A percentile compares a stretch with the other conserved stretches of the same genome.
Evolutionary conservation across 2,113 vertebrate genomes (phyloP).

Genomic region (Diphyllodes magnificus): DNA sequence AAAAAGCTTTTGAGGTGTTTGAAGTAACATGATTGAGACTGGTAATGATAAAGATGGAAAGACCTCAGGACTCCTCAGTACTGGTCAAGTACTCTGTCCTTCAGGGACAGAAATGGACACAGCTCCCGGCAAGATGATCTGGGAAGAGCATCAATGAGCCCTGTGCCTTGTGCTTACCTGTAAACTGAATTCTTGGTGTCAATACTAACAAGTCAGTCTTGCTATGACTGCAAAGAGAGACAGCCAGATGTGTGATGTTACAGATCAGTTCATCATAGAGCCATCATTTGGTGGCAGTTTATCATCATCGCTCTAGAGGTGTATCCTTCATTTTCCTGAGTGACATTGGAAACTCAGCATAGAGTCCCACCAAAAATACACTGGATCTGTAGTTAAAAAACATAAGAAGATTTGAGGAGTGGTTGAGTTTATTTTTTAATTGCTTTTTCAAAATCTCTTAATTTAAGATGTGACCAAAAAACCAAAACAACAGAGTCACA

Average conservation of each 20-base stretch:
- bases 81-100: not conserved
- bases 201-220: not conserved
- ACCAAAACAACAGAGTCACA: constrained; percentile 4
- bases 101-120: not conserved
- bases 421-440: not conserved
- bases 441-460: constrained; percentile 9
- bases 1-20: not conserved
- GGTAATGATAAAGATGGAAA: not conserved
- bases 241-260: not conserved
- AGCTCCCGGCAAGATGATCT: not conserved
- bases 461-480: not conserved
- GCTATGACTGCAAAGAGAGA: not conserved
- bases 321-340: not conserved
- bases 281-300: not conserved
- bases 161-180: not conserved
- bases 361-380: not conserved
- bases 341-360: not conserved
- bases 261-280: not conserved
- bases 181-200: not conserved
- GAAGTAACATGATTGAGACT: not conserved
- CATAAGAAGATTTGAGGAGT: not conserved
- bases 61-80: not conserved
- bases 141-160: not conserved
- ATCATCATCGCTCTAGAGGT: not conserved
- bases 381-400: not conserved